Evolutionary conservation across 2,113 vertebrate genomes (phyloP).

Genomic region (Xiphophorus couchianus): DNA sequence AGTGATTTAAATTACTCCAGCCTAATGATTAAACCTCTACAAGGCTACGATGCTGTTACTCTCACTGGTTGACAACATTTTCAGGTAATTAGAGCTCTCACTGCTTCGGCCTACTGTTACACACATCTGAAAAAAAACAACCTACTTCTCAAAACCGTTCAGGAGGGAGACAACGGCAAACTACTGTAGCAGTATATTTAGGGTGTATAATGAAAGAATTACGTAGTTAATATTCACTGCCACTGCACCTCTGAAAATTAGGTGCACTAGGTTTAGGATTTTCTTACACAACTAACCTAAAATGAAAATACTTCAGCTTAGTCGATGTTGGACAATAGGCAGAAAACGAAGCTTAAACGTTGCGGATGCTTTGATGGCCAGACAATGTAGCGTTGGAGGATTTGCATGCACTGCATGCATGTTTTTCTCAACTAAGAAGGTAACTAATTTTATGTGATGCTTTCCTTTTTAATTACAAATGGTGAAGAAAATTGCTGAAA

Average conservation of each 20-base stretch:
- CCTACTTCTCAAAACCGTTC: background rate
- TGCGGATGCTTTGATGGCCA: constrained; percentile 33
- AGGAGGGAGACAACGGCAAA: background rate
- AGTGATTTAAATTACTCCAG: constrained; percentile 54
- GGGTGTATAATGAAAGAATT: constrained; percentile 41
- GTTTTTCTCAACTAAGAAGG: constrained; percentile 29
- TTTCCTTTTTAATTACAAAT: constrained; percentile 28
- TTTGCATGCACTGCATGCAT: constrained; percentile 52
- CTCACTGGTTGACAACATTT: constrained; percentile 63
- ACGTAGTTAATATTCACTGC: constrained; percentile 60
- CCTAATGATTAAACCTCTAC: constrained; percentile 48
- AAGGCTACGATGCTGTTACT: constrained; percentile 72
- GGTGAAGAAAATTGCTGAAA: constrained; percentile 7
- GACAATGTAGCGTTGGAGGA: constrained; percentile 44
- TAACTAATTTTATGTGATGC: constrained; percentile 26
- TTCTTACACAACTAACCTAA: constrained; percentile 13
- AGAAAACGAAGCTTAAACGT: constrained; percentile 7
- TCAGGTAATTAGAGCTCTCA: constrained; percentile 65
- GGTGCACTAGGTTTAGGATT: constrained; percentile 36
- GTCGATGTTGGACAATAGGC: background rate
- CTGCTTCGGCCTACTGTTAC: constrained; percentile 47
- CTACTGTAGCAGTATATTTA: constrained; percentile 25
- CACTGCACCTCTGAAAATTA: constrained; percentile 50
- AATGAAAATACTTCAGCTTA: constrained; percentile 5
- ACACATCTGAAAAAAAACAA: constrained; percentile 49